Evolutionary conservation across 2,888 invertebrate genomes (phyloP).

Genomic region (Drosophila pseudotalamancana): DNA sequence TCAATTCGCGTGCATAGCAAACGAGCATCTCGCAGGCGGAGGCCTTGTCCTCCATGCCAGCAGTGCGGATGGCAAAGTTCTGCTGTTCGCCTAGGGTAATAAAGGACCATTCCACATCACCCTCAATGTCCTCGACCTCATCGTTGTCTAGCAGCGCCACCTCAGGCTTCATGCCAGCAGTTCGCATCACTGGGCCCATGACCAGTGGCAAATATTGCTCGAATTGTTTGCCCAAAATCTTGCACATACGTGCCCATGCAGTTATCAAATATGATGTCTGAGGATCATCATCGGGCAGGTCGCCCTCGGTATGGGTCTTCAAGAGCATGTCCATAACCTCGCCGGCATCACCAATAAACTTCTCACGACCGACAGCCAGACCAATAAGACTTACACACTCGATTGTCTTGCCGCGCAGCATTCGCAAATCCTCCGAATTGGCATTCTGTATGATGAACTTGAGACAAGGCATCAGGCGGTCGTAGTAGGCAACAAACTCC

Average conservation of each 20-base stretch:
- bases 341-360: slow-evolving; percentile 95
- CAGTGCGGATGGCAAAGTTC: slow-evolving; percentile 95
- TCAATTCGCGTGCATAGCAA: slow-evolving; percentile 95
- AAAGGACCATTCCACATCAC: slow-evolving; percentile 95
- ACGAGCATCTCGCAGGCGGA: slow-evolving; percentile 97
- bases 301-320: slow-evolving; percentile 94
- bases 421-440: slow-evolving; percentile 92
- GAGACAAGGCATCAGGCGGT: slow-evolving; percentile 95
- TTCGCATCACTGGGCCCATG: slow-evolving; percentile 94
- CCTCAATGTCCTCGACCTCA: slow-evolving; percentile 91
- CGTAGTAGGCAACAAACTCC: slow-evolving; percentile 97
- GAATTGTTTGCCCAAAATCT: slow-evolving; percentile 93
- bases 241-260: slow-evolving; percentile 99
- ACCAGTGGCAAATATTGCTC: slow-evolving; percentile 95
- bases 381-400: slow-evolving; percentile 99
- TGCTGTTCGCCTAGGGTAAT: slow-evolving; percentile 95
- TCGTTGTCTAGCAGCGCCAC: slow-evolving; percentile 93
- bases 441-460: slow-evolving; percentile 99
- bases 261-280: slow-evolving; percentile 99
- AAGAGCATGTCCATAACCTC: slow-evolving; percentile 98
- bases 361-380: slow-evolving; percentile 91
- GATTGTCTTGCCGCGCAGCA: slow-evolving; percentile 98
- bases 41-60: slow-evolving; percentile 95
- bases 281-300: slow-evolving; percentile 96
- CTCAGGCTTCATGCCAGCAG: slow-evolving; percentile 95